A percentile compares a stretch with the other conserved stretches of the same genome.
phyloP scores from a whole-genome alignment of 2,797 vertebrate genomes.

The Eidolon dupreanum region DNA sequence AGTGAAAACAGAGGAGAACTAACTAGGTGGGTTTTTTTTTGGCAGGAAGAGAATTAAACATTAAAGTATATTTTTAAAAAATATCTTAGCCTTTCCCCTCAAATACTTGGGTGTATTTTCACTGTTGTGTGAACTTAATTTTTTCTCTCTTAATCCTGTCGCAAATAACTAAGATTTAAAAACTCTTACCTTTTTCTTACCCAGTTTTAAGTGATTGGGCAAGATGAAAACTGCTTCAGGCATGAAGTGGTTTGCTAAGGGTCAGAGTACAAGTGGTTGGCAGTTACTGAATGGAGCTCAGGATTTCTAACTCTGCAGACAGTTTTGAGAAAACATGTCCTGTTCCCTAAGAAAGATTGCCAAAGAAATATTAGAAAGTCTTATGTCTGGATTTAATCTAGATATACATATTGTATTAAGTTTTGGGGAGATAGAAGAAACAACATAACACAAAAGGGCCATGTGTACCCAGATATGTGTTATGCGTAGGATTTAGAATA shows the following conservation, averaged over 20 bases:
- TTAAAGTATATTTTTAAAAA: background rate
- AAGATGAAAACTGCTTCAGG: background rate
- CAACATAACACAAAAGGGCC: background rate
- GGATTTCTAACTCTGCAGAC: background rate
- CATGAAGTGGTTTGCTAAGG: slow-evolving; percentile 36
- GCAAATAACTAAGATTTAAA: background rate
- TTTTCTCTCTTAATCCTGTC: background rate
- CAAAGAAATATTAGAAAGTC: slow-evolving; percentile 12
- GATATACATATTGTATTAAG: background rate
- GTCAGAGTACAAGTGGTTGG: background rate
- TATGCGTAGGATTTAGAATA: background rate
- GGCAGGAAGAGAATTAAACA: background rate
- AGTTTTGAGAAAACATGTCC: background rate
- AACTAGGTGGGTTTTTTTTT: background rate
- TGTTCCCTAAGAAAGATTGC: slow-evolving; percentile 12
- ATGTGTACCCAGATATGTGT: background rate
- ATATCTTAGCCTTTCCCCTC: background rate
- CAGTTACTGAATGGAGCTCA: slow-evolving; percentile 5
- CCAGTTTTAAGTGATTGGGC: background rate
- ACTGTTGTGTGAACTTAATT: background rate
- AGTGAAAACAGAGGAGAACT: background rate
- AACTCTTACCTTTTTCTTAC: background rate
- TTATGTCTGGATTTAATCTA: slow-evolving; percentile 41
- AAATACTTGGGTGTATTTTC: slow-evolving; percentile 20
- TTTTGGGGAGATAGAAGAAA: slow-evolving; percentile 2